phyloP scores from a whole-genome alignment of 1,140 invertebrate species.

The Tachypleus tridentatus region DNA sequence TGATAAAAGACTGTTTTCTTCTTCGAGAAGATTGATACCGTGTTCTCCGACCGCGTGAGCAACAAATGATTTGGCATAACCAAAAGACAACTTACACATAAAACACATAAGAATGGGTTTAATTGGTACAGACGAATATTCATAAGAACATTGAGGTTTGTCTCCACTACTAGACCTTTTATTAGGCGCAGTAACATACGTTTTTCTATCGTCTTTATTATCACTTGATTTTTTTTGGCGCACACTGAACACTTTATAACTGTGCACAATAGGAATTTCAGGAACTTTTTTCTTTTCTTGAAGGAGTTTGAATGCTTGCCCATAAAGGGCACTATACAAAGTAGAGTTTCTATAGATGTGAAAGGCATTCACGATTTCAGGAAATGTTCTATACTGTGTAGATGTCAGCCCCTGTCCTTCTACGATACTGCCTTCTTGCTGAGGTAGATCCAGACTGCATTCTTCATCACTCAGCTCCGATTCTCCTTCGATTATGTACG shows the following conservation, averaged over 20 bases:
- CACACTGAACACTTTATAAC: slow-evolving; percentile 81
- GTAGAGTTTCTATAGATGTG: slow-evolving; percentile 60
- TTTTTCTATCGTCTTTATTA: background rate
- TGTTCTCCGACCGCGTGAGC: slow-evolving; percentile 88
- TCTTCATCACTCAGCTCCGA: slow-evolving; percentile 62
- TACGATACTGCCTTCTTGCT: slow-evolving; percentile 45
- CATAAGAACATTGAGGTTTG: too few species aligned
- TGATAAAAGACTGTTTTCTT: slow-evolving; percentile 74
- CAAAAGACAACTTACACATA: slow-evolving; percentile 96
- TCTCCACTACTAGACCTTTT: too few species aligned
- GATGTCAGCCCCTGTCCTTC: slow-evolving; percentile 48
- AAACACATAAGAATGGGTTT: slow-evolving; percentile 99
- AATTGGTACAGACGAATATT: slow-evolving; percentile 59
- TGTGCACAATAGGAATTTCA: slow-evolving; percentile 81
- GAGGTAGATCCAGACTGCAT: slow-evolving; percentile 30
- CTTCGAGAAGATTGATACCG: slow-evolving; percentile 69
- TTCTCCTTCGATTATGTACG: slow-evolving; percentile 86
- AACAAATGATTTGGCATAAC: slow-evolving; percentile 88
- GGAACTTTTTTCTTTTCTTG: slow-evolving; percentile 43
- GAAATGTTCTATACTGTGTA: slow-evolving; percentile 10
- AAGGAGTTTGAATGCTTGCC: slow-evolving; percentile 36
- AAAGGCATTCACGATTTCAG: slow-evolving; percentile 71
- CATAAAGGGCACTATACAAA: slow-evolving; percentile 50
- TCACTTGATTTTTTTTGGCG: slow-evolving; percentile 14
- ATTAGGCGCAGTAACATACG: too few species aligned